These are phyloP conservation scores for Noctua pronuba DNA, from an alignment of 2,888 invertebrate genomes.

Conservation along the genomic window DNA sequence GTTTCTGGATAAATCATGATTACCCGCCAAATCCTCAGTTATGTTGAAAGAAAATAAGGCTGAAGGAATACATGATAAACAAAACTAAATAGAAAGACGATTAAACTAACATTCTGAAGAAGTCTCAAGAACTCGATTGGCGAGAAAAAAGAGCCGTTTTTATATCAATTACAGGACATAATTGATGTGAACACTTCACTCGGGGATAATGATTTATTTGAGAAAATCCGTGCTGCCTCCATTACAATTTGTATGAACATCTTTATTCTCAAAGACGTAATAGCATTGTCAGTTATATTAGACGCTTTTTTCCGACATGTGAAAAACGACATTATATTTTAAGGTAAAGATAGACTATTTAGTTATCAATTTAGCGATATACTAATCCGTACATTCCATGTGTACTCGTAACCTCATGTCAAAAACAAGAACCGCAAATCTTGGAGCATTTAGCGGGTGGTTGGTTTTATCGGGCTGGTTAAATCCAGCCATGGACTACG, in stretches of 20 bases:
- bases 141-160: constrained; percentile 16
- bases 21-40: background rate
- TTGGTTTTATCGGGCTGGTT: constrained; percentile 12
- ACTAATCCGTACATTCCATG: constrained; percentile 20
- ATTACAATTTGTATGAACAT: background rate
- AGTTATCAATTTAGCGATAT: constrained; percentile 32
- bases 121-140: constrained; percentile 18
- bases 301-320: background rate
- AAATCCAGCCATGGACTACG: background rate
- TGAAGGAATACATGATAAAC: background rate
- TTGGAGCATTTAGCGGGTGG: constrained; percentile 13
- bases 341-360: constrained; percentile 33
- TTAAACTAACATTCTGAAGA: background rate
- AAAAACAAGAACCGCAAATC: constrained; percentile 20
- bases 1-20: background rate
- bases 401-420: constrained; percentile 6
- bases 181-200: constrained; percentile 39
- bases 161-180: constrained; percentile 42
- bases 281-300: background rate
- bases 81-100: background rate
- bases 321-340: background rate
- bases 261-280: constrained; percentile 15
- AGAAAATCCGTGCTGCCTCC: constrained; percentile 11
- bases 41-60: background rate
- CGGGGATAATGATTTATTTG: constrained; percentile 46